Base-by-base conservation (phyloP, 2,113 vertebrate genomes). In the Agelaius phoeniceus region DNA sequence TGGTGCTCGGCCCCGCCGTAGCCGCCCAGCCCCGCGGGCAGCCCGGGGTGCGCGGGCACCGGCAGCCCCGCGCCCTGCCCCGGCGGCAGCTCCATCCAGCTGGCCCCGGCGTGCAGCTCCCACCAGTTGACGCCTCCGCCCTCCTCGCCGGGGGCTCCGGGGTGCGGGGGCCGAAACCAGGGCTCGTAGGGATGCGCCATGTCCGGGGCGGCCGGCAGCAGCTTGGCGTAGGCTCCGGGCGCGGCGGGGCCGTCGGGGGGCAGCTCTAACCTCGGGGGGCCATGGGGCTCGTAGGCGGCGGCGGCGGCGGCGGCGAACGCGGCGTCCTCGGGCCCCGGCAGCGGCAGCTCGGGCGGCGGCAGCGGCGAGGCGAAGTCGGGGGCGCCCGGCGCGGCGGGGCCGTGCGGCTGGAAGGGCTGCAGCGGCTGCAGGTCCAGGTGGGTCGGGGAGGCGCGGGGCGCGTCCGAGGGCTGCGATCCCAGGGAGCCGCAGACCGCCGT, bases 171-270 rank as follows among this genome's bases (percentile, higher is more conserved):
- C 96, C 78, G 98, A 96, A 99, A 97, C 99, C 99, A 99, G 19
- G 99, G 97, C 94, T 99, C 99, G 13, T 99, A 99, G 8, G 98
- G 99, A 91, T 99, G 99, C 51, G 99, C 98, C 99, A 99, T 99
- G 96, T 98, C 98, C 54, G 96, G 92, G 21, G 87, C 22, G 21
- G 98, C 96, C 78, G 98, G 98, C 65, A 98, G 87, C 87, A 98
- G 97, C 90, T 98, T 98, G 95, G 98, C 72, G 72, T 98, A 98
- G 31, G 97, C 90, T 67, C 95, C 97, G 20, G 97, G 83, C 37
- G 92, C 91, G 86, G 96, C 69, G 61, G 96, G 97, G 80, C 96
- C 97, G 89, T 97, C 97, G 55, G 93, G 46, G 72, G 97, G 97
- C 95, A 98, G 92, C 89, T 97, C 97, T 94, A 98, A 92, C 94